phyloP scores from a whole-genome alignment of 37 sponge, comb jelly and placozoan genomes.

The Tethya wilhelma region DNA sequence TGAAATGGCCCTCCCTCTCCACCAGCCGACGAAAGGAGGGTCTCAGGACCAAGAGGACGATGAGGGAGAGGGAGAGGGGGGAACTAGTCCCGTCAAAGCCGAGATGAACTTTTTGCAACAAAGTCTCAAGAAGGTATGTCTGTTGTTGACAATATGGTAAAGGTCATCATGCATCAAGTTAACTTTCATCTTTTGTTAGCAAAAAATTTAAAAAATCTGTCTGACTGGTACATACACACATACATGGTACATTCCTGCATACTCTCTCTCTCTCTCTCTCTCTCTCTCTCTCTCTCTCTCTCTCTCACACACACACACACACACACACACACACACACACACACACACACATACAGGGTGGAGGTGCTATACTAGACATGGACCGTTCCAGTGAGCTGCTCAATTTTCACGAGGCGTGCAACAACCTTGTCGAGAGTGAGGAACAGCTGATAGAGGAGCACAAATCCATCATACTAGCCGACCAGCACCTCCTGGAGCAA shows the following conservation, averaged over 20 bases:
- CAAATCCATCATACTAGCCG: slow-evolving; percentile 70
- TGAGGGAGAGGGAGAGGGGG: no score
- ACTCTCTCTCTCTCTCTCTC: slow-evolving; percentile 11
- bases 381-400: slow-evolving; percentile 67
- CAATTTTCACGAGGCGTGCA: slow-evolving; percentile 89
- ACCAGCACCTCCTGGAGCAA: slow-evolving; percentile 67
- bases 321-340: neutral
- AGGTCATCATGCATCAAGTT: no score
- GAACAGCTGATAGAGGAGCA: slow-evolving; percentile 90
- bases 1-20: neutral
- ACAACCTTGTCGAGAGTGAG: slow-evolving; percentile 83
- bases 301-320: neutral
- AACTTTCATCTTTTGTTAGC: neutral
- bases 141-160: no score
- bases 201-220: neutral
- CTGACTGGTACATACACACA: neutral
- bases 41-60: no score
- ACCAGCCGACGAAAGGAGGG: no score
- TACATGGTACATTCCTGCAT: no score
- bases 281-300: slow-evolving; percentile 12
- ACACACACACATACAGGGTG: slow-evolving; percentile 4
- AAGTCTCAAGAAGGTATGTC: no score
- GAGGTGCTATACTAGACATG: slow-evolving; percentile 18
- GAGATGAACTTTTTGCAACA: no score
- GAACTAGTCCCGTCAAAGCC: no score